Percentiles rank a stretch among this genome's conserved stretches.
phyloP scores from a whole-genome alignment of 2,888 invertebrate genomes.

The Gastracanthus pulcherrimus region DNA sequence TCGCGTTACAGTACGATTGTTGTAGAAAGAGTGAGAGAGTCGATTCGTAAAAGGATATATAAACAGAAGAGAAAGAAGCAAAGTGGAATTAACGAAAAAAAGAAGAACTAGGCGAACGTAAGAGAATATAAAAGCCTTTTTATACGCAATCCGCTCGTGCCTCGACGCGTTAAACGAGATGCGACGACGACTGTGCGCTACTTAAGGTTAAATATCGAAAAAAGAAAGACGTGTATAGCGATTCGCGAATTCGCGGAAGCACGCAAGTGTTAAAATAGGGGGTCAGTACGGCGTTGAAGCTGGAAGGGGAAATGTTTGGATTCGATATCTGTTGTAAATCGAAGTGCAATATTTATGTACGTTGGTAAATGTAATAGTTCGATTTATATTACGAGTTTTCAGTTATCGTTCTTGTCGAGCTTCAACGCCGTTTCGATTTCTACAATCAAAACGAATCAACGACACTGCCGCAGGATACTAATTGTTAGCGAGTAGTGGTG shows the following conservation, averaged over 20 bases:
- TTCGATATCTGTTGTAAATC: neutral
- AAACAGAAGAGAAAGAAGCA: neutral
- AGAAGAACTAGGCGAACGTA: neutral
- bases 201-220: neutral
- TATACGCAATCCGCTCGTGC: constrained; percentile 41
- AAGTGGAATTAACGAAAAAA: neutral
- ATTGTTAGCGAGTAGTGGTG: neutral
- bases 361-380: neutral
- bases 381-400: neutral
- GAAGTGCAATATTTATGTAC: neutral
- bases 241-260: neutral
- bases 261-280: no score
- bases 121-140: constrained; percentile 31
- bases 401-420: no score
- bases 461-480: constrained; percentile 8
- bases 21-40: constrained; percentile 9
- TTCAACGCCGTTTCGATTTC: no score
- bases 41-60: constrained; percentile 29
- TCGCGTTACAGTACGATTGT: constrained; percentile 33
- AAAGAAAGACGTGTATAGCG: neutral
- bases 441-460: neutral
- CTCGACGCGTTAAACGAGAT: constrained; percentile 34
- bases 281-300: neutral
- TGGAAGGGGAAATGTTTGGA: neutral
- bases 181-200: neutral